Evolutionary conservation across 2,113 vertebrate species (phyloP).

Genomic region (Cichladusa arquata): DNA sequence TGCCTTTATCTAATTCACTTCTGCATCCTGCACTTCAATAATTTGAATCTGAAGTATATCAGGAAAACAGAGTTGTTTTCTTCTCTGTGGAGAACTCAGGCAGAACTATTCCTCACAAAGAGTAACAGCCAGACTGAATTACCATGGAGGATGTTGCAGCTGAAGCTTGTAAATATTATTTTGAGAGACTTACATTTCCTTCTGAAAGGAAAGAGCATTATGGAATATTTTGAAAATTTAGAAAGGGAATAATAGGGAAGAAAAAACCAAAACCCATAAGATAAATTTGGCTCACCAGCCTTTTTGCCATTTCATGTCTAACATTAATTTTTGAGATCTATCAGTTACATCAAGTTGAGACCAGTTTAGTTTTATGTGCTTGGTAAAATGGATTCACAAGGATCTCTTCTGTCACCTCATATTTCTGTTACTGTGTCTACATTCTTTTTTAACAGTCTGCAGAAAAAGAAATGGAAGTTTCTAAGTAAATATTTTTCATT

Average conservation of each 20-base stretch:
- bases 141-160: background rate
- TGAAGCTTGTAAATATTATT: slow-evolving; percentile 35
- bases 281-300: background rate
- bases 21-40: background rate
- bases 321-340: background rate
- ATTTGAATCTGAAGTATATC: slow-evolving; percentile 27
- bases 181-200: slow-evolving; percentile 7
- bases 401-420: background rate
- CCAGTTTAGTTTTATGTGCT: background rate
- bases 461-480: background rate
- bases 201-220: slow-evolving; percentile 12
- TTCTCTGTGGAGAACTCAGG: background rate
- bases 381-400: background rate
- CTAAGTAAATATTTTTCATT: background rate
- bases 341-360: background rate
- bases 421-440: background rate
- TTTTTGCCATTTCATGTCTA: background rate
- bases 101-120: slow-evolving; percentile 7
- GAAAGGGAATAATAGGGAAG: background rate
- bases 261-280: background rate
- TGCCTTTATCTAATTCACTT: background rate
- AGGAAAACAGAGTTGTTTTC: slow-evolving; percentile 29
- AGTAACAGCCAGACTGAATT: background rate
- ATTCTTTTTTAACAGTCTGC: background rate
- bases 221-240: background rate